phyloP scores from a whole-genome alignment of 2,797 vertebrate species.

The Hippopotamyrus pictus region DNA sequence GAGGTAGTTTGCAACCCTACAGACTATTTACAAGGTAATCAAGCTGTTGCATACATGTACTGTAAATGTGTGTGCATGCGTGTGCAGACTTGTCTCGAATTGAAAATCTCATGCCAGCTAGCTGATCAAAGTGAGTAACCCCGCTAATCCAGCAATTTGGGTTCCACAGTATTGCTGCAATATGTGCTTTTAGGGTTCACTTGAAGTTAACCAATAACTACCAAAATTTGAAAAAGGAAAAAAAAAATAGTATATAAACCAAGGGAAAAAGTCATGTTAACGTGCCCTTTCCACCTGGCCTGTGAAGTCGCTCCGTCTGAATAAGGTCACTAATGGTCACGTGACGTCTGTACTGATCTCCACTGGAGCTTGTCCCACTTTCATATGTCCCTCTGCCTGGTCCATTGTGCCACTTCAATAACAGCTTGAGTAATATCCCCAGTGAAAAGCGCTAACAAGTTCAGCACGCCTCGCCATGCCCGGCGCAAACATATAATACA shows the following conservation, averaged over 20 bases:
- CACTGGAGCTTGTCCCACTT: background rate
- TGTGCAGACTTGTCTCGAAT: background rate
- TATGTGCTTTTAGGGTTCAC: background rate
- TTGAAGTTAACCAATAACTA: background rate
- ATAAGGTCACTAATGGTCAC: background rate
- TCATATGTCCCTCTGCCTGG: background rate
- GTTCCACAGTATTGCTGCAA: background rate
- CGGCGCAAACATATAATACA: background rate
- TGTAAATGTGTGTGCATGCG: background rate
- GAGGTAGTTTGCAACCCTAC: background rate
- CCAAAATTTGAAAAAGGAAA: background rate
- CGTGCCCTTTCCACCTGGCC: background rate
- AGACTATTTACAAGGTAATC: background rate
- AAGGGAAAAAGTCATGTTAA: background rate
- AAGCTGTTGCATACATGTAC: background rate
- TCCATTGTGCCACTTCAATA: background rate
- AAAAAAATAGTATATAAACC: background rate
- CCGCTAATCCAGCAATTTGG: background rate
- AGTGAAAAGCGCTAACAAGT: background rate
- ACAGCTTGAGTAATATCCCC: background rate
- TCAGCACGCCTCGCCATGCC: background rate
- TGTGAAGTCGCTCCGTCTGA: background rate
- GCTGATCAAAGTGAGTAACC: background rate
- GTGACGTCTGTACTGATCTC: background rate
- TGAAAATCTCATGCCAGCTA: background rate